Evolutionary conservation across 2,888 invertebrate genomes (phyloP).

Genomic region (Acanthococcus lagerstroemiae): DNA sequence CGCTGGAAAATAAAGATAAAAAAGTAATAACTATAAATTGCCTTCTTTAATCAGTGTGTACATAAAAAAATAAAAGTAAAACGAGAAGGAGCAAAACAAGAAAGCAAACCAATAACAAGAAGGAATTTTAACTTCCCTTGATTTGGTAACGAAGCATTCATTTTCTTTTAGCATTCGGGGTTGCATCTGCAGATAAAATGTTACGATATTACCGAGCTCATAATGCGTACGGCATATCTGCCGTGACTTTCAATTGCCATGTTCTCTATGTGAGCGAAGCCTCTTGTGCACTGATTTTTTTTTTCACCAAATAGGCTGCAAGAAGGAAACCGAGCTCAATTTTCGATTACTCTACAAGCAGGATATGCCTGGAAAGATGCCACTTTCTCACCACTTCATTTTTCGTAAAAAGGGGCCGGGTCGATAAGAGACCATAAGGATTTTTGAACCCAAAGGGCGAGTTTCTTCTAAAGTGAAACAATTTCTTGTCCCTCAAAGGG

Average conservation of each 20-base stretch:
- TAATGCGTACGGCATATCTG: conserved; percentile 22
- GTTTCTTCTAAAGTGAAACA: too few species aligned
- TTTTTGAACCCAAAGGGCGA: too few species aligned
- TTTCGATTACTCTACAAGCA: too few species aligned
- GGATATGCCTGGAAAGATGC: too few species aligned
- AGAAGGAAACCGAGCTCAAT: too few species aligned
- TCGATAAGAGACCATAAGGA: too few species aligned
- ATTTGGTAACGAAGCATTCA: conserved; percentile 13
- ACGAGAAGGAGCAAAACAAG: background rate
- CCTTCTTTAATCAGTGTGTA: conserved; percentile 25
- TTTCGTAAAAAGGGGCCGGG: too few species aligned
- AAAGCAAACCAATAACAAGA: conserved; percentile 21
- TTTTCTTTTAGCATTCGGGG: background rate
- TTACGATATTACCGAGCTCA: conserved; percentile 25
- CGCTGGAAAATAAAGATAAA: conserved; percentile 27
- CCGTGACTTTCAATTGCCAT: conserved; percentile 13
- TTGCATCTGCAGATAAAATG: conserved; percentile 19
- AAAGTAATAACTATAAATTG: conserved; percentile 30
- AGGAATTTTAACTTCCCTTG: conserved; percentile 24
- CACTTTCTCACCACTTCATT: too few species aligned
- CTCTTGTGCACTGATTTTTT: too few species aligned
- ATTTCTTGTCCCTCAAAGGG: too few species aligned
- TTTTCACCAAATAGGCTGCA: too few species aligned
- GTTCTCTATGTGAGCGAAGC: too few species aligned
- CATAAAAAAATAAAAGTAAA: conserved; percentile 1